Conservation (phyloP, 1,140 invertebrate species). For the Leptoteleia sp. region DNA sequence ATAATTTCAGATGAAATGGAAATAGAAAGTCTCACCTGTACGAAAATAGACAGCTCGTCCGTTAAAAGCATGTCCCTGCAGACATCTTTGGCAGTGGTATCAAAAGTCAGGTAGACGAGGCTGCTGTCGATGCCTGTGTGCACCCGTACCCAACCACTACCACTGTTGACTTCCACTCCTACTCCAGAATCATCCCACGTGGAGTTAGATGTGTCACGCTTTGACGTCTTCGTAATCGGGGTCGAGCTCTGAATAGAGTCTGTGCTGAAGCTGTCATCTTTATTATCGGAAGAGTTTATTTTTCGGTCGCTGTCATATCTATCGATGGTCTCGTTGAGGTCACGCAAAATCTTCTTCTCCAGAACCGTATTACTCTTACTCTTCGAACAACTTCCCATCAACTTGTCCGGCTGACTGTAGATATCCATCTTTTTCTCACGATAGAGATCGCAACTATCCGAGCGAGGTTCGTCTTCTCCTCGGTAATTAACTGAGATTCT, state of each 20-base stretch:
- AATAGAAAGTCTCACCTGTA: constrained; percentile 79
- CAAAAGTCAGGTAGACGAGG: constrained; percentile 77
- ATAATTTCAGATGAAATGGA: no score
- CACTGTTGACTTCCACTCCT: constrained; percentile 73
- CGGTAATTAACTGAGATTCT: constrained; percentile 56
- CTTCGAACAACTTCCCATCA: constrained; percentile 11
- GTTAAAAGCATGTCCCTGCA: constrained; percentile 83
- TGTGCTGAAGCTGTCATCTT: constrained; percentile 70
- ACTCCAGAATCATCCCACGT: constrained; percentile 79
- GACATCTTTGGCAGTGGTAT: constrained; percentile 83
- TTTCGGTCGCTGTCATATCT: constrained; percentile 72
- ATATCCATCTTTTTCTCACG: constrained; percentile 51
- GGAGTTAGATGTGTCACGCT: constrained; percentile 60
- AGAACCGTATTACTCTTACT: constrained; percentile 9
- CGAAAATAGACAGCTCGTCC: constrained; percentile 83
- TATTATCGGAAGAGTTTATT: constrained; percentile 33
- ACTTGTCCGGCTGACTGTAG: constrained; percentile 43
- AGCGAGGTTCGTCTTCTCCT: constrained; percentile 29
- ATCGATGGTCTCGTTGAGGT: constrained; percentile 76
- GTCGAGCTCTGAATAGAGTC: constrained; percentile 73
- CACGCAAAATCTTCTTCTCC: constrained; percentile 73
- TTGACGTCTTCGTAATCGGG: constrained; percentile 49
- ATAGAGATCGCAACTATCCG: constrained; percentile 56
- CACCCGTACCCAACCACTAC: constrained; percentile 83
- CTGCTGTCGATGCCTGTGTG: constrained; percentile 83